Evolutionary conservation across 2,113 vertebrate genomes (phyloP).

Genomic region (Barbus barbus): DNA sequence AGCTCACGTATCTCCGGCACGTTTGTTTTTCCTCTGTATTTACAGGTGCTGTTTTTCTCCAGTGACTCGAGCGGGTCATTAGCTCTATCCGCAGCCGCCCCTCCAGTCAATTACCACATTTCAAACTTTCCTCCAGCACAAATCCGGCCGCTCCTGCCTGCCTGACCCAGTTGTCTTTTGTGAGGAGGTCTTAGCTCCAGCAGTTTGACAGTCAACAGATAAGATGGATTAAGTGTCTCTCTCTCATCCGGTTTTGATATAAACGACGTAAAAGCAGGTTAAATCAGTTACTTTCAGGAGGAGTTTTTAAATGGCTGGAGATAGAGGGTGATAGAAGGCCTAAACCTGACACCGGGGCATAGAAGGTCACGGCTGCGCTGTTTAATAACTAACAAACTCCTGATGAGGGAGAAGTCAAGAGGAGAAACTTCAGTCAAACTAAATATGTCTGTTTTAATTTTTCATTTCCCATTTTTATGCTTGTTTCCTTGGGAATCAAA

Average conservation of each 20-base stretch:
- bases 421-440: background rate
- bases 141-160: conserved; percentile 70
- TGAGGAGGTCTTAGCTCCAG: conserved; percentile 83
- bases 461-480: background rate
- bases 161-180: conserved; percentile 85
- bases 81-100: conserved; percentile 46
- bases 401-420: conserved; percentile 51
- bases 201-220: conserved; percentile 87
- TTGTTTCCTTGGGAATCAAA: background rate
- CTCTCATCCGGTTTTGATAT: conserved; percentile 82
- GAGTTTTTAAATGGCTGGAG: conserved; percentile 83
- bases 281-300: conserved; percentile 81
- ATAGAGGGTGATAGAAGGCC: conserved; percentile 76
- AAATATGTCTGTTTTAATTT: background rate
- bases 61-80: conserved; percentile 47
- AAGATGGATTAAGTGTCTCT: conserved; percentile 82
- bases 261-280: conserved; percentile 83
- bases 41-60: conserved; percentile 41
- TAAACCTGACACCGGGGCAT: conserved; percentile 74
- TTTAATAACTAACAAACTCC: conserved; percentile 66
- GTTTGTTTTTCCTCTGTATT: conserved; percentile 14
- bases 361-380: conserved; percentile 77
- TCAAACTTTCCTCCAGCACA: conserved; percentile 74
- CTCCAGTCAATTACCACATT: conserved; percentile 78
- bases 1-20: background rate